These are phyloP conservation scores for Anthopleura xanthogrammica DNA, from an alignment of 92 coral and sea anemone species.

Conservation along the genomic window DNA sequence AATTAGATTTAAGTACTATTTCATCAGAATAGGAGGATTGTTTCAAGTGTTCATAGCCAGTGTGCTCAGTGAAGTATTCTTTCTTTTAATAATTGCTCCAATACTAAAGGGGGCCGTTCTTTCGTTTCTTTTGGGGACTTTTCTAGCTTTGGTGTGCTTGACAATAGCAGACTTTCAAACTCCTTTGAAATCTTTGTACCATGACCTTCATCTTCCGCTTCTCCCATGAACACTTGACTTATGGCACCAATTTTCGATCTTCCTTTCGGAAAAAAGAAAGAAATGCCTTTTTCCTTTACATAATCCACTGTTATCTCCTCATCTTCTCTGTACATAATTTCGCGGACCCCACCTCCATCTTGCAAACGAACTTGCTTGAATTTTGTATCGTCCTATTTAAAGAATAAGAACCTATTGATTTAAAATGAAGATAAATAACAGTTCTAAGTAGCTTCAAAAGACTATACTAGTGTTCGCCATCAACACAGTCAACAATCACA, in stretches of 20 bases:
- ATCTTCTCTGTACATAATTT: conserved; percentile 35
- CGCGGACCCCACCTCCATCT: conserved; percentile 43
- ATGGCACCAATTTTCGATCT: conserved; percentile 43
- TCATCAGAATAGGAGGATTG: conserved; percentile 43
- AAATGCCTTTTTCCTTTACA: conserved; percentile 35
- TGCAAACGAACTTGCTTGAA: conserved; percentile 50
- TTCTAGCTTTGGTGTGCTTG: conserved; percentile 29
- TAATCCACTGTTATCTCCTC: conserved; percentile 36
- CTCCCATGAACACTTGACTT: not conserved
- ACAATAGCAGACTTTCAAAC: conserved; percentile 18
- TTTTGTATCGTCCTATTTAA: too few relatives aligned
- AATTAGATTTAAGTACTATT: conserved; percentile 21
- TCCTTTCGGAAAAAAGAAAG: conserved; percentile 49
- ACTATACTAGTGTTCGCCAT: too few relatives aligned
- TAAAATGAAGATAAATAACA: too few relatives aligned
- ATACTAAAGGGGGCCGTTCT: conserved; percentile 17
- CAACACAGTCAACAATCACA: too few relatives aligned
- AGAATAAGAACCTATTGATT: too few relatives aligned
- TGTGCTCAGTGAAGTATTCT: conserved; percentile 27
- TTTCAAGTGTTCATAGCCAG: conserved; percentile 34
- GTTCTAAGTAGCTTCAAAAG: too few relatives aligned
- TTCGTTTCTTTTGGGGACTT: not conserved
- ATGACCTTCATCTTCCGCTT: too few relatives aligned
- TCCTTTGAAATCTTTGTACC: conserved; percentile 24
- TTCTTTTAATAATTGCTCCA: conserved; percentile 19